Evolutionary conservation across 2,888 invertebrate genomes (phyloP).

Genomic region (Erannis defoliaria): DNA sequence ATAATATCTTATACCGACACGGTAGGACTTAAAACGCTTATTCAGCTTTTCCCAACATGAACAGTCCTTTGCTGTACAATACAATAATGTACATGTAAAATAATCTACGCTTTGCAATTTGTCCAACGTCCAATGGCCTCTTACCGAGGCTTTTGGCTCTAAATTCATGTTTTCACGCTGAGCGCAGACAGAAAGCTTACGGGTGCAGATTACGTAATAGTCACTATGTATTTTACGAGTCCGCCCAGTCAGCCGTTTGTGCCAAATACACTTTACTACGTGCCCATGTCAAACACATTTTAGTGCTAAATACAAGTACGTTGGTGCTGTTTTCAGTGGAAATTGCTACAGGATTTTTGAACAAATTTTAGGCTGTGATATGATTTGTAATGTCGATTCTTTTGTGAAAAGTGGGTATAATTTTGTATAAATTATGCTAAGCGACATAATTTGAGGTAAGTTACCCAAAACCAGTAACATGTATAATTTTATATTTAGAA

Average conservation of each 20-base stretch:
- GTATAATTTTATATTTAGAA: too few relatives aligned
- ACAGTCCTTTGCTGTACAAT: neutral
- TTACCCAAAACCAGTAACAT: too few relatives aligned
- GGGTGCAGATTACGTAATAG: slow-evolving; percentile 26
- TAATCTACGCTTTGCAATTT: slow-evolving; percentile 18
- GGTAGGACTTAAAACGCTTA: too few relatives aligned
- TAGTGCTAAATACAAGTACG: slow-evolving; percentile 26
- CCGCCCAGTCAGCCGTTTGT: slow-evolving; percentile 23
- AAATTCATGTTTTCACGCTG: slow-evolving; percentile 33
- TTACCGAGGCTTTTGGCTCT: slow-evolving; percentile 28
- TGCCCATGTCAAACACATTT: slow-evolving; percentile 31
- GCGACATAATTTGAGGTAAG: too few relatives aligned
- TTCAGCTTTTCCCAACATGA: too few relatives aligned
- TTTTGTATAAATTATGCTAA: too few relatives aligned
- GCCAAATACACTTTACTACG: slow-evolving; percentile 34
- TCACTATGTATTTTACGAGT: slow-evolving; percentile 26
- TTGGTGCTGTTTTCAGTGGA: slow-evolving; percentile 8
- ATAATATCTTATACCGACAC: too few relatives aligned
- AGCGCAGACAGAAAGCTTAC: slow-evolving; percentile 34
- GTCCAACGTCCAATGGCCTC: slow-evolving; percentile 13
- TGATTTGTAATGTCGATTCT: neutral
- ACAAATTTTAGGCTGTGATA: neutral
- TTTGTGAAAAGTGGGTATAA: neutral
- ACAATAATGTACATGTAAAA: too few relatives aligned
- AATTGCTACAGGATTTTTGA: slow-evolving; percentile 13